Conservation (phyloP, 1,140 invertebrate species). For the Apolygus lucorum region DNA sequence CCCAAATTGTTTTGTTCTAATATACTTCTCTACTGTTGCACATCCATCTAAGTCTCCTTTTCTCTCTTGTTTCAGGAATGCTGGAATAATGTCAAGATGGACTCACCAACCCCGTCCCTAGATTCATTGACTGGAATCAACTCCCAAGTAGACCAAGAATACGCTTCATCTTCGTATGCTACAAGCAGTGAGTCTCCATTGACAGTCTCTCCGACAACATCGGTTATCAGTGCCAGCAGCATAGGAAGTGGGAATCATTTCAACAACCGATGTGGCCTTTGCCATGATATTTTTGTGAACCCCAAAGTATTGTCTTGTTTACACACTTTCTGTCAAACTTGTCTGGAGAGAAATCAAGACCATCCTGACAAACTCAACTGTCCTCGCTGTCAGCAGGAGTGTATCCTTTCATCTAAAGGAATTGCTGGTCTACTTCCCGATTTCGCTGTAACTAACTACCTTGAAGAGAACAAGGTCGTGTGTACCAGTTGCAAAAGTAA, state of each 20-base stretch:
- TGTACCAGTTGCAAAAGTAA: constrained; percentile 83
- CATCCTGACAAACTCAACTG: constrained; percentile 72
- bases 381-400: constrained; percentile 68
- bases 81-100: constrained; percentile 60
- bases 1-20: too few species aligned
- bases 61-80: constrained; percentile 48
- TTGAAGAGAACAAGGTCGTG: constrained; percentile 43
- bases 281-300: constrained; percentile 62
- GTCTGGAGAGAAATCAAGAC: constrained; percentile 61
- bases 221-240: constrained; percentile 69
- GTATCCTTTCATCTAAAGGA: constrained; percentile 48
- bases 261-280: constrained; percentile 60
- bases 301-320: constrained; percentile 72
- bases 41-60: too few species aligned
- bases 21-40: too few species aligned
- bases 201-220: constrained; percentile 62
- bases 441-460: constrained; percentile 51
- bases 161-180: constrained; percentile 44
- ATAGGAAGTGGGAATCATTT: constrained; percentile 39
- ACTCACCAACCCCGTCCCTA: constrained; percentile 78
- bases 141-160: constrained; percentile 62
- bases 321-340: constrained; percentile 71
- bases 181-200: constrained; percentile 57
- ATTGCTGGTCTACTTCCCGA: constrained; percentile 56
- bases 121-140: constrained; percentile 80